phyloP scores from a whole-genome alignment of 2,888 invertebrate species.

The Eupeodes latifasciatus region DNA sequence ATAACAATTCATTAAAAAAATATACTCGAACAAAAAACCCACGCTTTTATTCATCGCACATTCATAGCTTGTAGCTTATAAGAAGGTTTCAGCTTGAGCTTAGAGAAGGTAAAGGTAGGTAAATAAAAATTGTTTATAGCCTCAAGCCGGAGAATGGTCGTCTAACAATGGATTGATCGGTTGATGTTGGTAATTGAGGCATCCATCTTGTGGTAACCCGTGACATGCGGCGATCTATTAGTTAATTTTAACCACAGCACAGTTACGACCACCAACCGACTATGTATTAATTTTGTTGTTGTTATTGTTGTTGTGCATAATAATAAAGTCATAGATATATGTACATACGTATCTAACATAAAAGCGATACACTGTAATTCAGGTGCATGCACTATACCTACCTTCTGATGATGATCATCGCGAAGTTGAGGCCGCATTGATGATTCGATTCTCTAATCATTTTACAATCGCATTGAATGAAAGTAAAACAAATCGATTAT shows the following conservation, averaged over 20 bases:
- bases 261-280: conserved; percentile 38
- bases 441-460: conserved; percentile 42
- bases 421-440: conserved; percentile 40
- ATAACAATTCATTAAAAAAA: conserved; percentile 30
- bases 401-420: not conserved
- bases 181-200: conserved; percentile 56
- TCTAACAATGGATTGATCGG: not conserved
- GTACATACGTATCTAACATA: not conserved
- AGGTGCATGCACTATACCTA: conserved; percentile 1
- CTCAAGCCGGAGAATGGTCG: conserved; percentile 64
- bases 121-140: conserved; percentile 40
- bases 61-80: conserved; percentile 37
- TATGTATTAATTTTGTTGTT: not conserved
- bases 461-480: conserved; percentile 50
- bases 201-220: conserved; percentile 57
- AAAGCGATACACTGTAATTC: too few species aligned
- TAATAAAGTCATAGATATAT: not conserved
- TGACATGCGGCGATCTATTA: conserved; percentile 60
- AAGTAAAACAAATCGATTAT: conserved; percentile 68
- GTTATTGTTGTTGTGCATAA: not conserved
- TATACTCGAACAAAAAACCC: conserved; percentile 19
- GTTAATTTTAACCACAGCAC: conserved; percentile 55
- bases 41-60: conserved; percentile 29
- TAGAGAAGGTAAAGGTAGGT: conserved; percentile 45
- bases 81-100: conserved; percentile 5